phyloP scores from a whole-genome alignment of 2,888 invertebrate genomes.

The Acanthosepion lycidas region DNA sequence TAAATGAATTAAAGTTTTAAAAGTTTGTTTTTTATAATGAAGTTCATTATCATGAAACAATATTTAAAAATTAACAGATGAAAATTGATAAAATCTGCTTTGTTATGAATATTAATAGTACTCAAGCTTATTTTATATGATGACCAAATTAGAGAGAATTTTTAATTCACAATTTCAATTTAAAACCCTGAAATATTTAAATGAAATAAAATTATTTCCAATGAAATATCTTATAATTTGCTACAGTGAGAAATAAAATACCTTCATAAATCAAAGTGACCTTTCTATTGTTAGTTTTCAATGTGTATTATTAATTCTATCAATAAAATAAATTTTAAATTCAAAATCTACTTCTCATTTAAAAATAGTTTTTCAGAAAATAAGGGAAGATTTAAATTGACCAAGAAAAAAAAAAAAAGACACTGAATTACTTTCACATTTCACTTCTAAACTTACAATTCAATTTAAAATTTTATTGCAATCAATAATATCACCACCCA shows the following conservation, averaged over 20 bases:
- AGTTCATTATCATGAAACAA: too few relatives aligned
- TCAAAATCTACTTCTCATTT: background rate
- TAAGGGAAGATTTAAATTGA: background rate
- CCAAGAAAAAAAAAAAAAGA: background rate
- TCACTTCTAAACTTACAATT: background rate
- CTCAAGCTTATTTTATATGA: background rate
- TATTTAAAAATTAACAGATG: too few relatives aligned
- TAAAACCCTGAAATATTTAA: background rate
- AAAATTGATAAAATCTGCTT: too few relatives aligned
- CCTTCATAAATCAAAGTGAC: background rate
- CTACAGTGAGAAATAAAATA: background rate
- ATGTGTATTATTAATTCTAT: background rate
- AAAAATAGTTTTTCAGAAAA: background rate
- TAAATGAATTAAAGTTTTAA: too few relatives aligned
- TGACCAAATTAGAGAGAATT: background rate
- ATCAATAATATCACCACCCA: background rate
- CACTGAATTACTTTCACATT: background rate
- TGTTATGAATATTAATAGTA: background rate
- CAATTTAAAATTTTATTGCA: background rate
- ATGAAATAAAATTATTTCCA: background rate
- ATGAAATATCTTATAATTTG: background rate
- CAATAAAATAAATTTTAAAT: background rate
- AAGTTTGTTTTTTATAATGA: too few relatives aligned
- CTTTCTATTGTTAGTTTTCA: too few relatives aligned
- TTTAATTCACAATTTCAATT: background rate